phyloP scores from a whole-genome alignment of 2,113 vertebrate genomes.

The Otolemur garnettii region DNA sequence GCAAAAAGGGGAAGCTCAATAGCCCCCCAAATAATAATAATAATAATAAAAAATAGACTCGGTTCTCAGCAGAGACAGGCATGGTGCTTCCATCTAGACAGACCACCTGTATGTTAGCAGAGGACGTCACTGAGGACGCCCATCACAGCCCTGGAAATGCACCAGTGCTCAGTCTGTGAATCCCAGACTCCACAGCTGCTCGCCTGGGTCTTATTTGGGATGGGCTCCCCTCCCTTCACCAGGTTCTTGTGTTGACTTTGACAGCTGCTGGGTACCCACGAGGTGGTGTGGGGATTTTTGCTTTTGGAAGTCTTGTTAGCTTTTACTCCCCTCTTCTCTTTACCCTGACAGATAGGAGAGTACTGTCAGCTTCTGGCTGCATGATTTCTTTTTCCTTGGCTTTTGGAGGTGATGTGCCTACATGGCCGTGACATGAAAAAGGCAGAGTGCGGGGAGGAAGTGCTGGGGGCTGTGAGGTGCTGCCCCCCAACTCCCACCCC shows the following conservation, averaged over 20 bases:
- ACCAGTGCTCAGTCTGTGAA: background rate
- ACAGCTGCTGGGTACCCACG: constrained; percentile 46
- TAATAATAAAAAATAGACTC: background rate
- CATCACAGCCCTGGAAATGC: background rate
- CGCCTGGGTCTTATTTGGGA: background rate
- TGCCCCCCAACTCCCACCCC: background rate
- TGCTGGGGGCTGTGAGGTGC: background rate
- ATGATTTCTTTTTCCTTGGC: constrained; percentile 48
- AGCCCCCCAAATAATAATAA: constrained; percentile 68
- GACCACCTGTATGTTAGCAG: background rate
- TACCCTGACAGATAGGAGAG: constrained; percentile 8
- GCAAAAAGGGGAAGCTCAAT: constrained; percentile 66
- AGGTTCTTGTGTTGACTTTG: constrained; percentile 63
- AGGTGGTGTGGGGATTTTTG: constrained; percentile 57
- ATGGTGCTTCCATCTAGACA: background rate
- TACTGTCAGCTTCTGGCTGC: background rate
- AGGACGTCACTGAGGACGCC: background rate
- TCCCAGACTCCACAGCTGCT: background rate
- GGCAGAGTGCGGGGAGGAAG: background rate
- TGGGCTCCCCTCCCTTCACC: background rate
- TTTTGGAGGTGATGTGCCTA: constrained; percentile 34
- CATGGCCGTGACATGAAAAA: background rate
- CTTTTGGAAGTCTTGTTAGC: constrained; percentile 63
- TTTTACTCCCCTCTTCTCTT: constrained; percentile 55
- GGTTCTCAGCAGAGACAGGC: background rate